phyloP scores from a whole-genome alignment of 2,888 invertebrate genomes.

The Drosophila formosana region DNA sequence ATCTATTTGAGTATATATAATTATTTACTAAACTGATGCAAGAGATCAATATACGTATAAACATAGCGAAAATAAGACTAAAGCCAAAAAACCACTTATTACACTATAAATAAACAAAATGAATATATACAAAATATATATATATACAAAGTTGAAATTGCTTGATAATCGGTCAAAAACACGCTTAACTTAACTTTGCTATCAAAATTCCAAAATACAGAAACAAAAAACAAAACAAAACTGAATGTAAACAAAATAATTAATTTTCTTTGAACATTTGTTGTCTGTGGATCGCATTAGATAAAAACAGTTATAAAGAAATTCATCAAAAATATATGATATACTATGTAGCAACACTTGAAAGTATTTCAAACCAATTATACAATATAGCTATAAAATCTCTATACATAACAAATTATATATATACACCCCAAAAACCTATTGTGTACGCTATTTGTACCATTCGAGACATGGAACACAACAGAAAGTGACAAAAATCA shows the following conservation, averaged over 20 bases:
- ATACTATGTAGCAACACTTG: slow-evolving; percentile 55
- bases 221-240: slow-evolving; percentile 3
- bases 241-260: slow-evolving; percentile 6
- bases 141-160: slow-evolving; percentile 70
- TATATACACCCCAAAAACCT: slow-evolving; percentile 46
- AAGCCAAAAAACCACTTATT: slow-evolving; percentile 73
- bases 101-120: slow-evolving; percentile 51
- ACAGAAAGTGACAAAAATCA: slow-evolving; percentile 68
- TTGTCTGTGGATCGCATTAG: slow-evolving; percentile 27
- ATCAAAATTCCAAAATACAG: slow-evolving; percentile 30
- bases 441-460: slow-evolving; percentile 69
- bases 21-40: slow-evolving; percentile 40
- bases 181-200: slow-evolving; percentile 62
- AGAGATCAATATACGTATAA: slow-evolving; percentile 51
- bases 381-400: slow-evolving; percentile 65
- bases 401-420: slow-evolving; percentile 50
- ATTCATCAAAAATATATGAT: slow-evolving; percentile 35
- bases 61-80: slow-evolving; percentile 72
- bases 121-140: slow-evolving; percentile 34
- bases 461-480: slow-evolving; percentile 43
- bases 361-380: slow-evolving; percentile 74
- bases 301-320: slow-evolving; percentile 39
- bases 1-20: slow-evolving; percentile 24
- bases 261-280: slow-evolving; percentile 15
- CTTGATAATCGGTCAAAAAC: slow-evolving; percentile 74